Percentiles rank a stretch among this genome's conserved stretches.
Evolutionary conservation across 92 coral and sea anemone genomes (phyloP).

Genomic region (Heteractis magnifica): DNA sequence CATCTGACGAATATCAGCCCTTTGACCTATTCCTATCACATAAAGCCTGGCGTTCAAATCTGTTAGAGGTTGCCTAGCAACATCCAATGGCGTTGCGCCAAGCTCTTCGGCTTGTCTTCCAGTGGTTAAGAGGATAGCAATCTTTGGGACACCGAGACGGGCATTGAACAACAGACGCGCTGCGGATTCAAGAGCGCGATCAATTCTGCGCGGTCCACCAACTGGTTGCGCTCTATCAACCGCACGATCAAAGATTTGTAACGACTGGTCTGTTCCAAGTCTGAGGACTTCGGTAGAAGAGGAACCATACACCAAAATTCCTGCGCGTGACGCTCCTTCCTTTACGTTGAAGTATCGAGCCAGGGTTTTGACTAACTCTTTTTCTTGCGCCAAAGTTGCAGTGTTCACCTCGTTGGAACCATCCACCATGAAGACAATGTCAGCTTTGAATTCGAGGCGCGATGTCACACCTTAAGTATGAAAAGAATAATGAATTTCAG

Average conservation of each 20-base stretch:
- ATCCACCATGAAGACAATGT: constrained; percentile 84
- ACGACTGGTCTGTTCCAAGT: constrained; percentile 38
- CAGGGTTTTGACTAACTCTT: constrained; percentile 67
- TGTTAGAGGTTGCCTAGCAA: constrained; percentile 59
- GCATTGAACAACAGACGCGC: constrained; percentile 56
- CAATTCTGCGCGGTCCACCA: constrained; percentile 60
- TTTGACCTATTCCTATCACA: constrained; percentile 65
- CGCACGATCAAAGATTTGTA: constrained; percentile 35
- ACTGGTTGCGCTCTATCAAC: constrained; percentile 32
- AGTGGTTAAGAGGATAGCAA: constrained; percentile 69
- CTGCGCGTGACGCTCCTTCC: constrained; percentile 58
- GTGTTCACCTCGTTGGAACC: constrained; percentile 66
- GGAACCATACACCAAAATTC: constrained; percentile 55
- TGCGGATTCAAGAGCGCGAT: constrained; percentile 58
- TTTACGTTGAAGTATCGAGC: constrained; percentile 54
- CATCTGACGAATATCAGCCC: constrained; percentile 41
- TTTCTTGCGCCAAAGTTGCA: constrained; percentile 58
- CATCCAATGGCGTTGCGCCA: constrained; percentile 50
- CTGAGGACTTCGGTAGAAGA: constrained; percentile 35
- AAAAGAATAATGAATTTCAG: no score
- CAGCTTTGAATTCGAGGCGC: constrained; percentile 51
- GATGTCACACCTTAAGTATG: constrained; percentile 38
- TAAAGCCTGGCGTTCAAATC: constrained; percentile 60
- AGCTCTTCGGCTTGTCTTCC: constrained; percentile 69
- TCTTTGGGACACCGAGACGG: constrained; percentile 65